Base-by-base conservation (phyloP, 92 coral and sea anemone species). In the Porites evermanni region DNA sequence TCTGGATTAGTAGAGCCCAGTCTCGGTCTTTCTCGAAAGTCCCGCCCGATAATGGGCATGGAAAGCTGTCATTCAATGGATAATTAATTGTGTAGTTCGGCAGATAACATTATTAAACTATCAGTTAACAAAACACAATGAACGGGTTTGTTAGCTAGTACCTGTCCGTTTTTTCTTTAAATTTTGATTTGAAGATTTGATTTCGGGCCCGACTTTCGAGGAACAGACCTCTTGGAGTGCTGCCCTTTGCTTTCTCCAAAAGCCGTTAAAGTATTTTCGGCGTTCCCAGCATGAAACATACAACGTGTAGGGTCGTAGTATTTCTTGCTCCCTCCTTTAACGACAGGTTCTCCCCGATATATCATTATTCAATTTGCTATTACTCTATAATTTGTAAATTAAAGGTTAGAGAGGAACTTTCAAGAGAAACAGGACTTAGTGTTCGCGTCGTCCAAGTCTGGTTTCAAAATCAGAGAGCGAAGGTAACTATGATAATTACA, bases 391-490 rank as follows among this genome's bases (percentile, higher is more conserved):
- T 50, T 56, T 56, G 12, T 56, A 56, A 54, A 23, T 79, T 14
- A 54, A 67, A 97, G 99, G 99, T 97, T 13, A 89, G 99, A 47
- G 99, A 97, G 80, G 99, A 97, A 79, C 88, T 97, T 67, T 97
- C 99, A 44, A 97, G 99, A 67, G 99, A 97, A 86, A 97, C 99
- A 53, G 99, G 99, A 13, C 93, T 97, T 78, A 97, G 99, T 82
- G 99, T 97, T 12, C 91, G 99, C 12, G 99, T 97, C 12, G 99
- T 97, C 44, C 99, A 97, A 93, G 99, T 97, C 70, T 97, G 99
- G 99, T 97, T 97, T 81, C 99, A 97, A 80, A 97, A 97, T 76
- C 99, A 97, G 83, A 92, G 99, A 92, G 99, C 99, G 12, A 97
- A 97, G 98, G 99, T 97, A 93, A 85, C 66, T 52, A 19, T 29